Percentiles rank a stretch among this genome's conserved stretches.
These are phyloP conservation scores for Tribolium madens DNA, from an alignment of 1,140 invertebrate species.

Conservation along the genomic window DNA sequence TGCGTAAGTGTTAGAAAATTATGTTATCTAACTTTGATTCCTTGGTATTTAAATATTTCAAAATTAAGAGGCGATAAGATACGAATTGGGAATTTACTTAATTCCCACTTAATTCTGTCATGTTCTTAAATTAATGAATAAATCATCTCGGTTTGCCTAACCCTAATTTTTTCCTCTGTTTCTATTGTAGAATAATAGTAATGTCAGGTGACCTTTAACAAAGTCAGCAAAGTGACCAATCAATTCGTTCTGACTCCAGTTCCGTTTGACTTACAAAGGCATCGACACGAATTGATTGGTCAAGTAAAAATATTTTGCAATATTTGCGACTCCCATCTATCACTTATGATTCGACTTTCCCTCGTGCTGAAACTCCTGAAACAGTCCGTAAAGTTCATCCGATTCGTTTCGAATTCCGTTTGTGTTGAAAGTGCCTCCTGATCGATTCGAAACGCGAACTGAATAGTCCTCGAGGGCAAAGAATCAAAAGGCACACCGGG, in stretches of 20 bases:
- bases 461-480: conserved; percentile 38
- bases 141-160: neutral
- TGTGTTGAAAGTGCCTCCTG: conserved; percentile 32
- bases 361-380: neutral
- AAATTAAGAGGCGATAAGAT: neutral
- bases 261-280: neutral
- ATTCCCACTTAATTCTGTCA: neutral
- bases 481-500: conserved; percentile 14
- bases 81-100: neutral
- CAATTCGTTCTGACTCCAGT: neutral
- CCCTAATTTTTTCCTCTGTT: neutral
- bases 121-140: neutral
- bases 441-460: conserved; percentile 38
- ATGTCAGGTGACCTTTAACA: neutral
- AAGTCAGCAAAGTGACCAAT: neutral
- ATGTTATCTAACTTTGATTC: conserved; percentile 1
- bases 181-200: neutral
- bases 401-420: conserved; percentile 24
- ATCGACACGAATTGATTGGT: neutral
- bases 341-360: neutral
- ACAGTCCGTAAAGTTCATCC: neutral
- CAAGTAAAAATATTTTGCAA: neutral
- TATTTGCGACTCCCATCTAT: neutral
- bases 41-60: neutral
- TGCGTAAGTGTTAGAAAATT: conserved; percentile 3